Evolutionary conservation across 2,888 invertebrate genomes (phyloP), one percentile per base, ranked within the genome.

Genomic region (Hofmannophila pseudospretella): DNA sequence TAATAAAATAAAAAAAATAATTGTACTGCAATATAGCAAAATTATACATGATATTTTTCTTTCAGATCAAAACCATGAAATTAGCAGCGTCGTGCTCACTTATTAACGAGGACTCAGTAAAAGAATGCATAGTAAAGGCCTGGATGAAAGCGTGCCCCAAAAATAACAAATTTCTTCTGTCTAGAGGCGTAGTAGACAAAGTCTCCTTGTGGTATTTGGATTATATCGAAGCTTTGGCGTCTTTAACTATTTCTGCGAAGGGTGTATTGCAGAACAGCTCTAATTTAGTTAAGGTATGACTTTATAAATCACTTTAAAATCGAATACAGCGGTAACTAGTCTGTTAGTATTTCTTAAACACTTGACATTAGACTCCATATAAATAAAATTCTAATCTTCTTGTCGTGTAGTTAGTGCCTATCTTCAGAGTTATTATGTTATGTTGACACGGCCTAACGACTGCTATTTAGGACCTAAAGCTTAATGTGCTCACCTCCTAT

Each of bases 141-240:
- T 84, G 82, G 85, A 38, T 40, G 8, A 68, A 55, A 35, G 54
- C 51, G 1, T 82, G 84, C 31, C 67, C 67, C 0, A 54, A 57
- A 14, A 54, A 56, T 4, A 46, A 39, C 16, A 19, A 19, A 3
- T 36, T 48, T 1, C 37, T 43, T 5, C 8, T 49, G 3, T 22
- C 54, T 2, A 42, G 47, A 2, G 47, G 39, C 13, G 39, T 44
- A 4, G 12, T 71, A 0, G 49, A 63, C 26, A 46, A 32, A 1
- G 43, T 52, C 23, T 59, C 51, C 7, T 1, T 59, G n/a, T 78
- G 70, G 70, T 73, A 62, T 41, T 60, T 62, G 22, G 55, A 63
- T 23, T 76, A 67, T 37, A 31, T 81, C 0, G 56, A 62, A 36
- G 64, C 67, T 0, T 47, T 85, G 12, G 51, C 54, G 1, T 29